Percentiles rank a stretch among this genome's conserved stretches.
These are phyloP conservation scores for Benitochromis conjunctus DNA, from an alignment of 2,113 vertebrate species.

Conservation along the genomic window DNA sequence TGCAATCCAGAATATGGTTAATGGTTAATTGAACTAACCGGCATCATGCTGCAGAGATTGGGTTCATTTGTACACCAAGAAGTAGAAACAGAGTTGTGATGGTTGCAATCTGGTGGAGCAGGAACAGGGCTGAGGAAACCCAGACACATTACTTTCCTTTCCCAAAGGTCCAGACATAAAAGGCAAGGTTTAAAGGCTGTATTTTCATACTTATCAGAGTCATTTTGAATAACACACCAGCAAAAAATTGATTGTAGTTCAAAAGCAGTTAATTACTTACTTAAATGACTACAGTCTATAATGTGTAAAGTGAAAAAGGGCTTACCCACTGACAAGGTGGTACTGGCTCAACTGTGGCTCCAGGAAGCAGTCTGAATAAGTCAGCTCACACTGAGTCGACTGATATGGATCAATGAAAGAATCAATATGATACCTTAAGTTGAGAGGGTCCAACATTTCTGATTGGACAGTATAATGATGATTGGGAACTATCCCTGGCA, in stretches of 20 bases:
- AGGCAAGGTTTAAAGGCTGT: neutral
- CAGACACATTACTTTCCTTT: neutral
- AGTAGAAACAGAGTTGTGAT: neutral
- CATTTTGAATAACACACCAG: neutral
- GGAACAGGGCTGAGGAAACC: slow-evolving; percentile 1
- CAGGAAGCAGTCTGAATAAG: neutral
- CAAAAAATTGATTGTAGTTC: neutral
- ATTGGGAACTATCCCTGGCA: neutral
- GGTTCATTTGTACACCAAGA: slow-evolving; percentile 3
- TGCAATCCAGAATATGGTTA: neutral
- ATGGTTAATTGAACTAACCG: slow-evolving; percentile 16
- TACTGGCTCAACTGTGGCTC: slow-evolving; percentile 12
- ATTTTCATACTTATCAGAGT: neutral
- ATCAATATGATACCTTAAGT: neutral
- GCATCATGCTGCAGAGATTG: slow-evolving; percentile 21
- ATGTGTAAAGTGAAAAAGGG: neutral
- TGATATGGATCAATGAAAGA: neutral
- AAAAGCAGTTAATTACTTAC: neutral
- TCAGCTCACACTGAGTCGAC: neutral
- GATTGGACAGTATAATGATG: neutral
- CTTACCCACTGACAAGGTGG: slow-evolving; percentile 11
- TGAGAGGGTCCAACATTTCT: neutral
- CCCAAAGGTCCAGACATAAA: neutral
- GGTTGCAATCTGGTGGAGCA: neutral
- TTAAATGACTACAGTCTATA: neutral